phyloP scores from a whole-genome alignment of 2,113 vertebrate species.

The Dendrocopos noguchii region DNA sequence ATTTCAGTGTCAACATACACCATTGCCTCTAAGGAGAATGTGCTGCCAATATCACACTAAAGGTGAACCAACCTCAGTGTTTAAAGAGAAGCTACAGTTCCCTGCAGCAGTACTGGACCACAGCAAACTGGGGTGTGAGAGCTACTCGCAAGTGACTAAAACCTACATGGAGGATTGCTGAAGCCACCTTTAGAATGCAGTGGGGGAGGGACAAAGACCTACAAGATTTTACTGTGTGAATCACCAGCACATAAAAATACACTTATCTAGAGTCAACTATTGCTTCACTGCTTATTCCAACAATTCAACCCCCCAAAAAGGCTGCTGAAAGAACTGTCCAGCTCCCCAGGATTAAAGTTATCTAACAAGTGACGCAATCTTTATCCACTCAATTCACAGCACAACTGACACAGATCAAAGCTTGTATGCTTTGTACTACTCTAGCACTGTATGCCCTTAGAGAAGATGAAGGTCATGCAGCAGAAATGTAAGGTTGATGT shows the following conservation, averaged over 20 bases:
- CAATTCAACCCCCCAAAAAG: neutral
- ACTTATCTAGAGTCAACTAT: neutral
- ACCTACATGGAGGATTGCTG: neutral
- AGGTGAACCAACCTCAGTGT: neutral
- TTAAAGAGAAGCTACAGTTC: neutral
- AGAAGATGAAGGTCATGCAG: neutral
- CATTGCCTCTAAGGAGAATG: neutral
- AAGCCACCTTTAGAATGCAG: neutral
- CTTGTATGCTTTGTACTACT: neutral
- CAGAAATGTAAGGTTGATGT: neutral
- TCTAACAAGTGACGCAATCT: neutral
- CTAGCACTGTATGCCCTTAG: neutral
- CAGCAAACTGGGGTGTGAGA: neutral
- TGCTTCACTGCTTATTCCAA: neutral
- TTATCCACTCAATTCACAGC: neutral
- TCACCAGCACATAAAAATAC: neutral
- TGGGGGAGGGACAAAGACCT: neutral
- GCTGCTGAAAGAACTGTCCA: neutral
- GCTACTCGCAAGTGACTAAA: neutral
- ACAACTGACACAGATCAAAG: neutral
- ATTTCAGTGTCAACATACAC: neutral
- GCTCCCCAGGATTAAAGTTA: neutral
- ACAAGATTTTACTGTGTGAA: neutral
- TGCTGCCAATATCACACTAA: neutral
- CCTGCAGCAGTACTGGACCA: neutral